Percentiles rank a stretch among this genome's conserved stretches.
Evolutionary conservation across 2,113 vertebrate species (phyloP).

Genomic region (Ondatra zibethicus): DNA sequence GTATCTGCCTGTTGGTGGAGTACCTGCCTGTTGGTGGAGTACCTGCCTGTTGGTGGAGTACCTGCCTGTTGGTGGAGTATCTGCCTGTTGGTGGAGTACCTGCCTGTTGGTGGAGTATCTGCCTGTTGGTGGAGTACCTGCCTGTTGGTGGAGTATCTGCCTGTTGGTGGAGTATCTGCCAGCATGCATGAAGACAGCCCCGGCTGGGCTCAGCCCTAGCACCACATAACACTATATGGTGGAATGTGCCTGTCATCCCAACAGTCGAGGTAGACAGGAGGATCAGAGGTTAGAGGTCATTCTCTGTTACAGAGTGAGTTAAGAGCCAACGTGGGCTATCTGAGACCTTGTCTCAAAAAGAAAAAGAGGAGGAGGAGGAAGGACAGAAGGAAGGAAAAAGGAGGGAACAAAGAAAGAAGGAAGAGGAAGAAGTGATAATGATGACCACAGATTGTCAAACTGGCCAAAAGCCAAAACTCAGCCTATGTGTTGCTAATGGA

Average conservation of each 20-base stretch:
- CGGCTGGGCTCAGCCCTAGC: background rate
- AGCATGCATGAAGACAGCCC: background rate
- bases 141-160: too few relatives aligned
- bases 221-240: background rate
- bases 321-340: too few relatives aligned
- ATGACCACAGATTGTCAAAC: background rate
- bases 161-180: background rate
- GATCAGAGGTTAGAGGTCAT: background rate
- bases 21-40: too few relatives aligned
- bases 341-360: background rate
- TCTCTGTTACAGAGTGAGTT: too few relatives aligned
- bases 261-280: background rate
- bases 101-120: too few relatives aligned
- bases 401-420: background rate
- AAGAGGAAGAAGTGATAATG: background rate
- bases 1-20: too few relatives aligned
- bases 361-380: too few relatives aligned
- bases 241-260: background rate
- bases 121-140: too few relatives aligned
- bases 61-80: too few relatives aligned
- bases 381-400: background rate
- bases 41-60: too few relatives aligned
- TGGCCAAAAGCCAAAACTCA: background rate
- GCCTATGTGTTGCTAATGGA: background rate
- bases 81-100: too few relatives aligned